Evolutionary conservation across 2,797 vertebrate genomes (phyloP).

Genomic region (Sebastes cheni): DNA sequence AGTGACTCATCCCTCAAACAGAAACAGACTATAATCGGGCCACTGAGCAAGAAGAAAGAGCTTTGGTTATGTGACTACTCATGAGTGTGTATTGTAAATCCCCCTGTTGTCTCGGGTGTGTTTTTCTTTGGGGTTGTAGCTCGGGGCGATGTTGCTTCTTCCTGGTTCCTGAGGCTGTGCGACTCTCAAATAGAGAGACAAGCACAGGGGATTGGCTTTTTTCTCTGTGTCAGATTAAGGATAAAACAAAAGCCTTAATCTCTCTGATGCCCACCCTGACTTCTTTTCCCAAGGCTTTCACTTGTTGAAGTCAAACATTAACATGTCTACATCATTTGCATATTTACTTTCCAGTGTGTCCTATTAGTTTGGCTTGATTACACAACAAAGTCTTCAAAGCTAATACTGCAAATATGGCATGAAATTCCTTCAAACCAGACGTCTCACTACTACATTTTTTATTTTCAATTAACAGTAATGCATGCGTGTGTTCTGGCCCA

Average conservation of each 20-base stretch:
- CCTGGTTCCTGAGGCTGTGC: conserved; percentile 26
- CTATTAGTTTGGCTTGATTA: conserved; percentile 35
- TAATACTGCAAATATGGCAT: conserved; percentile 46
- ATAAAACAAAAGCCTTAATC: conserved; percentile 52
- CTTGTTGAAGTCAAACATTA: conserved; percentile 34
- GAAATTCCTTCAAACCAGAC: conserved; percentile 47
- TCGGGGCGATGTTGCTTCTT: conserved; percentile 42
- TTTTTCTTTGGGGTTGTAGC: conserved; percentile 58
- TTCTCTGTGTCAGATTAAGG: conserved; percentile 37
- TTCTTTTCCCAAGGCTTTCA: conserved; percentile 19
- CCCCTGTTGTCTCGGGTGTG: conserved; percentile 41
- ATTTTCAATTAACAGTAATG: conserved; percentile 7
- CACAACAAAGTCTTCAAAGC: conserved; percentile 38
- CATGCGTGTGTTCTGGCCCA: conserved; percentile 38
- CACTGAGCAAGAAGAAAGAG: conserved; percentile 76
- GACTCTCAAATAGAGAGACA: conserved; percentile 14
- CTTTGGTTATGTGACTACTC: conserved; percentile 52
- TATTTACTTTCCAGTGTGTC: conserved; percentile 10
- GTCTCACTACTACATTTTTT: conserved; percentile 20
- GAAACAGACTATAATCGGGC: conserved; percentile 69
- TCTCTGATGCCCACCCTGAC: conserved; percentile 10
- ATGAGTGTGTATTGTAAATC: conserved; percentile 63
- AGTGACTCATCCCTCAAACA: conserved; percentile 70
- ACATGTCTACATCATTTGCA: conserved; percentile 6
- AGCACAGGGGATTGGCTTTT: conserved; percentile 25